Percentiles rank a stretch among this genome's conserved stretches.
phyloP scores from a whole-genome alignment of 2,797 vertebrate species.

The Esox masquinongy region DNA sequence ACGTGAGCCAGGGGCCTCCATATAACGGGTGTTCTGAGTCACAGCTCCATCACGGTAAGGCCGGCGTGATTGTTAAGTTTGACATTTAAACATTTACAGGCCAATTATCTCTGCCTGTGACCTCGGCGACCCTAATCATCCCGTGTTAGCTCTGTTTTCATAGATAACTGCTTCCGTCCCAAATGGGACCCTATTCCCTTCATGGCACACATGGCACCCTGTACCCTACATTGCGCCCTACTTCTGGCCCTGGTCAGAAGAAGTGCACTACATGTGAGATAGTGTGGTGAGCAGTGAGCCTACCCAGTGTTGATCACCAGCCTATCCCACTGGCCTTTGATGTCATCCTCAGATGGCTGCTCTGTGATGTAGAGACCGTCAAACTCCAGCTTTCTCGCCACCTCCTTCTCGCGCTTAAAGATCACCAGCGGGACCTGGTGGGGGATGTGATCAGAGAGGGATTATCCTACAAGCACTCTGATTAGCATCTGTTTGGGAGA shows the following conservation, averaged over 20 bases:
- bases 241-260: neutral
- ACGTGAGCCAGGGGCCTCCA: neutral
- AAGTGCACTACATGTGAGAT: neutral
- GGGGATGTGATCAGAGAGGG: neutral
- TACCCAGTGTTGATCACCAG: constrained; percentile 93
- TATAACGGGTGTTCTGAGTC: neutral
- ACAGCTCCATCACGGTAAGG: neutral
- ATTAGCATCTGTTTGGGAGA: too few relatives aligned
- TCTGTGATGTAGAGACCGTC: constrained; percentile 93
- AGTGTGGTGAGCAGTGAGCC: neutral
- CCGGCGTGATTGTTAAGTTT: neutral
- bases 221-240: neutral
- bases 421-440: constrained; percentile 88
- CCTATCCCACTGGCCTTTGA: constrained; percentile 93
- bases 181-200: neutral
- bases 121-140: constrained; percentile 21
- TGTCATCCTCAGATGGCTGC: constrained; percentile 92
- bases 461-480: neutral
- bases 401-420: constrained; percentile 93
- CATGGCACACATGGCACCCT: too few relatives aligned
- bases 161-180: neutral
- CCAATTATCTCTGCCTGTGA: constrained; percentile 18
- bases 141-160: neutral
- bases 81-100: constrained; percentile 30
- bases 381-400: constrained; percentile 91